Base-by-base conservation (phyloP, 1,140 invertebrate genomes). In the Oncopodura yosiiana region DNA sequence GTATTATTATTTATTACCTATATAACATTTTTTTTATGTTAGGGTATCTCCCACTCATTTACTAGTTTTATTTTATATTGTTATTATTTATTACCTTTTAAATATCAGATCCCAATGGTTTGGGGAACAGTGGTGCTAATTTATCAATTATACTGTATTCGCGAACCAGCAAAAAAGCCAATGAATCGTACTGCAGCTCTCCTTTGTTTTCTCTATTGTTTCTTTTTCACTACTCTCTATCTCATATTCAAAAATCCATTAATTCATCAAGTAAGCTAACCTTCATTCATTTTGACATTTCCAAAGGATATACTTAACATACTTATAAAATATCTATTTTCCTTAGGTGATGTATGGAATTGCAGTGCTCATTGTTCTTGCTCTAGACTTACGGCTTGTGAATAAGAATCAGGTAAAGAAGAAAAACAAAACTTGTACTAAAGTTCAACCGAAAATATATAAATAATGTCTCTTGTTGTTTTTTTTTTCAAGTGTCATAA, bases 341-440 rank as follows among this genome's bases (percentile, higher is more conserved):
- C 3, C 12, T 57, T 59, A 70, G 64, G 64, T 66, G 45, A 66
- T 68, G 48, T 71, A 70, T 60, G 69, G 64, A 30, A 37, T 70
- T 3, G 54, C 68, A 43, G 69, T 70, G 6, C 34, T 68, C n/a
- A 49, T 57, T 12, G 62, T 70, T 43, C 48, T 68, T 3, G 49
- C 55, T 2, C 52, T 66, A 26, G 65, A 66, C 44, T 34, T 68
- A 2, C 61, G 64, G 16, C 56, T 69, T 19, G 62, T 68, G 6
- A 56, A 61, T 34, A 48, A 43, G 44, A 62, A 62, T 54, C 54
- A 67, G 30, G n/a, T n/a, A n/a, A n/a, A n/a, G n/a, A n/a, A n/a
- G n/a, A n/a, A n/a, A n/a, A n/a, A n/a, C n/a, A n/a, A n/a, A n/a
- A n/a, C n/a, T n/a, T n/a, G n/a, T n/a, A n/a, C n/a, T n/a, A n/a